Evolutionary conservation across 2,113 vertebrate genomes (phyloP).

Genomic region (Reinhardtius hippoglossoides): DNA sequence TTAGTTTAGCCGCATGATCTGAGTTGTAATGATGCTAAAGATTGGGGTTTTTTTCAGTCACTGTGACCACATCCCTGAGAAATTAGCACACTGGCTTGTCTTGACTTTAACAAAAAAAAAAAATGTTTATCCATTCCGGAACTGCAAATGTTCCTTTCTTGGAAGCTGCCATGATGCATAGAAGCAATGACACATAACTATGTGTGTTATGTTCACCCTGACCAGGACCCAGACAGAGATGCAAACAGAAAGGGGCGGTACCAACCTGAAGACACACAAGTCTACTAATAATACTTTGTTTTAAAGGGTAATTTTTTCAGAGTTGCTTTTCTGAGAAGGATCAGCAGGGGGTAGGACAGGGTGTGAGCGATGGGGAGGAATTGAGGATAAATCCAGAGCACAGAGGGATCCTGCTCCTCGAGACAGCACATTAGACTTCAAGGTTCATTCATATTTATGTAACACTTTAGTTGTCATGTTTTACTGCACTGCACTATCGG

Average conservation of each 20-base stretch:
- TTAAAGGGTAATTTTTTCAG: background rate
- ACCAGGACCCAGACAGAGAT: background rate
- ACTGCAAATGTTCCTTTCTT: background rate
- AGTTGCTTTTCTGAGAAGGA: background rate
- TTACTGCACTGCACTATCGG: background rate
- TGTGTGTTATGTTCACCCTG: background rate
- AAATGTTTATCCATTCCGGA: too few species aligned
- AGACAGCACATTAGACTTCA: background rate
- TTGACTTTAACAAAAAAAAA: too few species aligned
- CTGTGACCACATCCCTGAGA: too few species aligned
- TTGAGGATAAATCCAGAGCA: conserved; percentile 4
- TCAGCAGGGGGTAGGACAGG: background rate
- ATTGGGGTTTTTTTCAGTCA: too few species aligned
- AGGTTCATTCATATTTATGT: background rate
- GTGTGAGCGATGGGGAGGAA: conserved; percentile 9
- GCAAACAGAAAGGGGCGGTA: too few species aligned
- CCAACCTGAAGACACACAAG: background rate
- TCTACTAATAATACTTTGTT: too few species aligned
- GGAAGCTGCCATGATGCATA: too few species aligned
- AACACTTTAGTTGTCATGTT: background rate
- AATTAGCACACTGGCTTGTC: too few species aligned
- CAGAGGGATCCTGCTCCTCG: background rate
- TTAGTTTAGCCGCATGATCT: too few species aligned
- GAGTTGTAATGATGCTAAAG: too few species aligned
- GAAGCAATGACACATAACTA: background rate